Percentiles rank a stretch among this genome's conserved stretches.
Conservation (phyloP, 2,113 vertebrate genomes). For the Boulengeromyrus knoepffleri region DNA sequence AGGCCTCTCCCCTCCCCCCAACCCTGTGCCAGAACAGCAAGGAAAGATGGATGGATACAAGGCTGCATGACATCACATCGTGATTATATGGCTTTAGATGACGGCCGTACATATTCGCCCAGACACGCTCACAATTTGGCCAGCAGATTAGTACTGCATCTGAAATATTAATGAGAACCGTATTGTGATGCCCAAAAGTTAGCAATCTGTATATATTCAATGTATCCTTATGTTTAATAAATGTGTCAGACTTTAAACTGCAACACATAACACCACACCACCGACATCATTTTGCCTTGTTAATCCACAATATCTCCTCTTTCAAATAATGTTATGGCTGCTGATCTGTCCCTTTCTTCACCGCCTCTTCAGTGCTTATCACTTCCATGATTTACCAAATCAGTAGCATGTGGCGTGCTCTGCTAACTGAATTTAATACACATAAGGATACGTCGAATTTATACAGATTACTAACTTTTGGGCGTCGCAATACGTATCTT, state of each 20-base stretch:
- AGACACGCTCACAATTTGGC: too few relatives aligned
- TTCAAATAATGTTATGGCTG: neutral
- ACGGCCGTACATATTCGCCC: neutral
- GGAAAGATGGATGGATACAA: neutral
- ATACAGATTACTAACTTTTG: neutral
- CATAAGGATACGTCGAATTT: neutral
- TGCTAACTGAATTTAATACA: neutral
- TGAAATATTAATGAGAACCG: too few relatives aligned
- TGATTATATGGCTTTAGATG: too few relatives aligned
- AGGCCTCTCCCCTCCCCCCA: neutral
- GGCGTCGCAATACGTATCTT: neutral
- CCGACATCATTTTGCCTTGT: too few relatives aligned
- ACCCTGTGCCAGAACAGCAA: neutral
- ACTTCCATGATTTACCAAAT: neutral
- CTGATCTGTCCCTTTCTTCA: neutral
- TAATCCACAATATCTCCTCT: too few relatives aligned
- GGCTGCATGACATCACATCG: neutral
- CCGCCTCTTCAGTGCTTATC: too few relatives aligned
- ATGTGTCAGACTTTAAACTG: too few relatives aligned
- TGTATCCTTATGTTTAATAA: too few relatives aligned
- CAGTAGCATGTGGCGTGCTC: neutral
- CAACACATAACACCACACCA: too few relatives aligned
- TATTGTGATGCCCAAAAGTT: too few relatives aligned
- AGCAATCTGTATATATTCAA: too few relatives aligned
- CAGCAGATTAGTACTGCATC: too few relatives aligned